Evolutionary conservation across 2,888 invertebrate genomes (phyloP).

Genomic region (Trichopoda pennipes): DNA sequence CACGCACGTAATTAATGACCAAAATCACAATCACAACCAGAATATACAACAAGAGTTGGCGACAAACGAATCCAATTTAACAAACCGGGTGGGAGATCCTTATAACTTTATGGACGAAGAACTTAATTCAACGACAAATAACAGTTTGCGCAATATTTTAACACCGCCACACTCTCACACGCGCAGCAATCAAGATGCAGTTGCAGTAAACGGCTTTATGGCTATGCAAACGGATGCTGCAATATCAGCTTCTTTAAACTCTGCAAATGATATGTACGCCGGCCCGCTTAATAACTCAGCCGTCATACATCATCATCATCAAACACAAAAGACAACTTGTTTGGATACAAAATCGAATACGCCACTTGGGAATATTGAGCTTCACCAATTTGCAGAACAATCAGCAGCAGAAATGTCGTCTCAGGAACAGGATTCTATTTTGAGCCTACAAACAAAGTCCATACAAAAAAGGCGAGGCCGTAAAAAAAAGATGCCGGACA

Average conservation of each 20-base stretch:
- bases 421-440: slow-evolving; percentile 15
- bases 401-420: not conserved
- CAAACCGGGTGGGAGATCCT: slow-evolving; percentile 60
- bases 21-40: slow-evolving; percentile 42
- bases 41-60: slow-evolving; percentile 45
- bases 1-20: slow-evolving; percentile 32
- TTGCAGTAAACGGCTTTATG: slow-evolving; percentile 25
- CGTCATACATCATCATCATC: slow-evolving; percentile 50
- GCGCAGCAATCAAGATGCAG: slow-evolving; percentile 34
- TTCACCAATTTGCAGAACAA: slow-evolving; percentile 43
- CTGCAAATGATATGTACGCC: slow-evolving; percentile 27
- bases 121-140: slow-evolving; percentile 23
- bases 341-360: slow-evolving; percentile 20
- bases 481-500: slow-evolving; percentile 87
- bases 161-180: slow-evolving; percentile 48
- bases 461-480: slow-evolving; percentile 90
- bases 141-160: slow-evolving; percentile 45
- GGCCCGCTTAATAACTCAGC: slow-evolving; percentile 33
- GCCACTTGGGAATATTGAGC: not conserved
- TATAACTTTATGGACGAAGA: slow-evolving; percentile 50
- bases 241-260: slow-evolving; percentile 77
- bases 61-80: slow-evolving; percentile 47
- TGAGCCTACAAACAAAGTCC: slow-evolving; percentile 60
- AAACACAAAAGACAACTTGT: slow-evolving; percentile 66
- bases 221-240: slow-evolving; percentile 45